Evolutionary conservation across 2,113 vertebrate species (phyloP).

Genomic region (Myiozetetes cayanensis): DNA sequence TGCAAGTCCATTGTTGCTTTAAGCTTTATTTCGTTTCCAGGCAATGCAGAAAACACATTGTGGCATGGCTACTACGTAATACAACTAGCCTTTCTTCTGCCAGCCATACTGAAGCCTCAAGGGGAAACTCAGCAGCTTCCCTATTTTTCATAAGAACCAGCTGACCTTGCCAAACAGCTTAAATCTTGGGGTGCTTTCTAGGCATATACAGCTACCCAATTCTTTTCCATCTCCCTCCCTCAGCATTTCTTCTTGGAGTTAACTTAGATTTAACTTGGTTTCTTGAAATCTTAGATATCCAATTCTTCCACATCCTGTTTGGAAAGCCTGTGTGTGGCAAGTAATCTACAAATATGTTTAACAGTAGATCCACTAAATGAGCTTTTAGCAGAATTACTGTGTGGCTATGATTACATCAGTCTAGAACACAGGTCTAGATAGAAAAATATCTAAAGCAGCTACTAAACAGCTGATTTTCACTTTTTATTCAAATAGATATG

Average conservation of each 20-base stretch:
- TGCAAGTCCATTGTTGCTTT: background rate
- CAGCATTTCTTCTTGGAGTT: background rate
- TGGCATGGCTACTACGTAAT: background rate
- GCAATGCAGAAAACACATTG: background rate
- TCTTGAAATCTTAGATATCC: background rate
- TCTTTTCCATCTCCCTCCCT: background rate
- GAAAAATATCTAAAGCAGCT: background rate
- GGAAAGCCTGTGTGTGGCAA: background rate
- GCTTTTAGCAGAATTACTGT: background rate
- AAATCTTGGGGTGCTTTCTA: background rate
- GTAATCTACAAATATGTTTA: background rate
- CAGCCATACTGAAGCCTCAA: background rate
- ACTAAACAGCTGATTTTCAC: background rate
- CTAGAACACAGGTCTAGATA: background rate
- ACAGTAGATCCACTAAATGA: background rate
- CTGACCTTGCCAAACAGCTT: background rate
- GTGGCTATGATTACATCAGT: background rate
- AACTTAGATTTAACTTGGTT: background rate
- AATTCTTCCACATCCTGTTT: background rate
- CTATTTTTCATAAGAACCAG: background rate
- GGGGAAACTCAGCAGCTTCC: background rate
- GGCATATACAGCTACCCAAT: background rate
- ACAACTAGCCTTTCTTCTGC: background rate
- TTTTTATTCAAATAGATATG: background rate
- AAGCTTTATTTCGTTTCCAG: background rate